Evolutionary conservation across 2,888 invertebrate species (phyloP).

Genomic region (Agelastica alni): DNA sequence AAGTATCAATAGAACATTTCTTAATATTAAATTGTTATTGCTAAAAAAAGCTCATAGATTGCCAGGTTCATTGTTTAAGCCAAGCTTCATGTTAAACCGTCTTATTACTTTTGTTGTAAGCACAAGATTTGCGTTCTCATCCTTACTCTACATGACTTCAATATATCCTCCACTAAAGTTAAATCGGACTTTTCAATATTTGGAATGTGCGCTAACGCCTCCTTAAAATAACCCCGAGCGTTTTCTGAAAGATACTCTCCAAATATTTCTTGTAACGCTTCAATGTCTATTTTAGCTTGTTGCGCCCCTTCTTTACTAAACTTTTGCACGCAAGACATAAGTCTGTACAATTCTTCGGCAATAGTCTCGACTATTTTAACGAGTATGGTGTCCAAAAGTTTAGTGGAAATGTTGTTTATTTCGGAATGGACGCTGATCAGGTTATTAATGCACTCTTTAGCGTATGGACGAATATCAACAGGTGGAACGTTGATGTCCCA

Average conservation of each 20-base stretch:
- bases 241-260: slow-evolving; percentile 57
- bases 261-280: slow-evolving; percentile 69
- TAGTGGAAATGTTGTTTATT: slow-evolving; percentile 77
- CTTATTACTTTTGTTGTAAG: slow-evolving; percentile 50
- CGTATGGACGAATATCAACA: slow-evolving; percentile 81
- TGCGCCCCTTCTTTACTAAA: slow-evolving; percentile 72
- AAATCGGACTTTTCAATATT: slow-evolving; percentile 62
- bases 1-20: no score
- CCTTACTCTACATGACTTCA: slow-evolving; percentile 65
- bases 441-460: slow-evolving; percentile 85
- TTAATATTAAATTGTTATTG: no score
- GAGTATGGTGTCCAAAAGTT: slow-evolving; percentile 72
- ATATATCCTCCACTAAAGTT: slow-evolving; percentile 64
- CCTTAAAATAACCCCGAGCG: slow-evolving; percentile 69
- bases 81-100: no score
- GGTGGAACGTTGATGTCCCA: slow-evolving; percentile 80
- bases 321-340: slow-evolving; percentile 78
- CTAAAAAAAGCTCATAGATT: no score
- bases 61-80: no score
- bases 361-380: slow-evolving; percentile 87
- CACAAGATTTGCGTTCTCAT: slow-evolving; percentile 74
- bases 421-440: slow-evolving; percentile 78
- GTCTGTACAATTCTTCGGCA: slow-evolving; percentile 86
- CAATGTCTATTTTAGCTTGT: slow-evolving; percentile 80
- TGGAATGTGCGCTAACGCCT: slow-evolving; percentile 80